Evolutionary conservation across 2,888 invertebrate species (phyloP), one percentile per base, ranked within the genome.

Genomic region (Carcina quercana): DNA sequence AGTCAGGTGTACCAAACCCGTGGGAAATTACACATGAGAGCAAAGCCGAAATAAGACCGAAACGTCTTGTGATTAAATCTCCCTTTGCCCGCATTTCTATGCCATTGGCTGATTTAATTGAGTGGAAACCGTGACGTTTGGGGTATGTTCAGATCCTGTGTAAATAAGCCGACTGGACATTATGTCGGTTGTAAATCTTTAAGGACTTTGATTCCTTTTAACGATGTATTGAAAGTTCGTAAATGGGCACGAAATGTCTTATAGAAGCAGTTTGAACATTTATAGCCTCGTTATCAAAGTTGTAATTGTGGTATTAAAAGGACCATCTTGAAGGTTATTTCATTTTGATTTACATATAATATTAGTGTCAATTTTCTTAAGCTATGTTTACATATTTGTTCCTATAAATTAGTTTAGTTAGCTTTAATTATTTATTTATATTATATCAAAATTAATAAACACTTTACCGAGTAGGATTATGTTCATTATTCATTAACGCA

Each of bases 51-150:
- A 68, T 66, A 42, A 45, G 39, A 35, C 42, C 43, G 30, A 43
- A 50, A 49, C 45, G 63, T 68, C 66, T 68, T 63, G 56, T 65
- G 70, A 73, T 71, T 73, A 71, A 71, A 72, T 71, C 69, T 59
- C 59, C 54, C 63, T 62, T 57, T 55, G 49, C 61, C 61, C 60
- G 54, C 59, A 56, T 63, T 70, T 71, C 73, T 68, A 54, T 67
- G 55, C 64, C 69, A 70, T 70, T 69, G 68, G 61, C 52, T 61
- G 55, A 63, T 67, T 69, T 68, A 74, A 73, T 75, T 69, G 72
- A 58, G 60, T 63, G 70, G 72, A 72, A 72, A 70, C 54, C 57
- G 57, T 52, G 55, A 57, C 53, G 51, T 46, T 57, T 55, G 46
- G 56, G 53, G 47, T 58, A 51, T 53, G 54, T 48, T 54, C 54